These are phyloP conservation scores for Scaeva pyrastri DNA, from an alignment of 2,888 invertebrate species.

Conservation along the genomic window DNA sequence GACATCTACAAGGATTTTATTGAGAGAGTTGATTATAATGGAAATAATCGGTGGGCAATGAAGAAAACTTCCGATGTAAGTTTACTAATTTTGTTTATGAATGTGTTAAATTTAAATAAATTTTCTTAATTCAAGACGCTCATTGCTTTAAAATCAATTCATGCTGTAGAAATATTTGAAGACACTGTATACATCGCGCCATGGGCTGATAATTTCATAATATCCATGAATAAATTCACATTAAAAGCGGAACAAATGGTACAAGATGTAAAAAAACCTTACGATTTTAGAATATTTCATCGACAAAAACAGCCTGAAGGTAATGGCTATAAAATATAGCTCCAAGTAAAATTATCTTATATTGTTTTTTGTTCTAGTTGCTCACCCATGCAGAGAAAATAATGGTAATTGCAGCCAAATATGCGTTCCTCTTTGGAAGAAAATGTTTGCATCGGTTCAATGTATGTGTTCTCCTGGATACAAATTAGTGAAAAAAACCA, in stretches of 20 bases:
- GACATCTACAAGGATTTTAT: conserved; percentile 92
- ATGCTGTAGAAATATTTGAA: conserved; percentile 90
- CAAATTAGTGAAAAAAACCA: conserved; percentile 85
- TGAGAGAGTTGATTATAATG: conserved; percentile 91
- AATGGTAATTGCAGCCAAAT: conserved; percentile 91
- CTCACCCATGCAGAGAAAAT: conserved; percentile 88
- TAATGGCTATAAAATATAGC: conserved; percentile 78
- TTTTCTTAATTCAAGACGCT: conserved; percentile 78
- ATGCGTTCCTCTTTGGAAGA: conserved; percentile 88
- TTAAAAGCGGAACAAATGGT: conserved; percentile 84
- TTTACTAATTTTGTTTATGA: conserved; percentile 18
- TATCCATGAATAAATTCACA: conserved; percentile 86
- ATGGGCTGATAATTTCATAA: conserved; percentile 88
- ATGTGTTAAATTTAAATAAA: background rate
- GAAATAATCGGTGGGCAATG: conserved; percentile 85
- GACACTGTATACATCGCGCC: conserved; percentile 89
- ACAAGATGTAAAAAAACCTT: conserved; percentile 86
- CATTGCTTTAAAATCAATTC: conserved; percentile 84
- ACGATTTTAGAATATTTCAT: conserved; percentile 90
- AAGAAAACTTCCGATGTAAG: conserved; percentile 82
- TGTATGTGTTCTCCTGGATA: conserved; percentile 91
- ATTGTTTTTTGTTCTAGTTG: conserved; percentile 82
- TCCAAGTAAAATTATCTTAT: background rate
- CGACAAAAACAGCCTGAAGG: conserved; percentile 90
- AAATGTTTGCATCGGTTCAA: conserved; percentile 85